These are phyloP conservation scores for Pipistrellus kuhlii DNA, from an alignment of 2,797 vertebrate species.

Conservation along the genomic window DNA sequence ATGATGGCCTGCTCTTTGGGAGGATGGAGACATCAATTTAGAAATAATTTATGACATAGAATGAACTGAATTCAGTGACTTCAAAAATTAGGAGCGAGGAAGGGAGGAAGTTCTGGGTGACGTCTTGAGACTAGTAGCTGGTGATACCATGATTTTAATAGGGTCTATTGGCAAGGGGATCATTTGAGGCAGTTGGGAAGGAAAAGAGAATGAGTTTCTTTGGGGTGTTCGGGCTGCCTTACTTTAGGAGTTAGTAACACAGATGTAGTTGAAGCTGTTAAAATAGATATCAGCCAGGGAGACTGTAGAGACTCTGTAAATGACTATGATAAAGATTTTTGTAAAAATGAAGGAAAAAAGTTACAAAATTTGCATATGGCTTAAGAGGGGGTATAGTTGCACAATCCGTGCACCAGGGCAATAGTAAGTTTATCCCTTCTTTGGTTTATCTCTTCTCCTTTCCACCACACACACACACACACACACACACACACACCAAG, in stretches of 20 bases:
- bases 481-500: too few relatives aligned
- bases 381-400: not conserved
- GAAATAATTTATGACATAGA: constrained; percentile 11
- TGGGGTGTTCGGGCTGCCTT: not conserved
- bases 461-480: too few relatives aligned
- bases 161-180: not conserved
- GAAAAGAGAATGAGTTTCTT: not conserved
- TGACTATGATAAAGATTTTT: not conserved
- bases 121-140: not conserved
- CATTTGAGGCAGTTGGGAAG: not conserved
- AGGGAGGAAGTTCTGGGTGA: not conserved
- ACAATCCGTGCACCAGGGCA: too few relatives aligned
- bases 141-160: not conserved
- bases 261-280: not conserved
- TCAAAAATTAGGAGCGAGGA: not conserved
- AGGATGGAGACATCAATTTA: not conserved
- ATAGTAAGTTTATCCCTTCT: too few relatives aligned
- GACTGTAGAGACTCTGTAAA: not conserved
- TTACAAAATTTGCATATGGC: not conserved
- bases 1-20: not conserved
- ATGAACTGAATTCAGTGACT: not conserved
- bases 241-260: not conserved
- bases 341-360: not conserved
- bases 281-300: not conserved
- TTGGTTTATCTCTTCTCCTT: too few relatives aligned